A percentile compares a stretch with the other conserved stretches of the same genome.
Conservation (phyloP, 2,888 invertebrate species). For the Clostera curtula region DNA sequence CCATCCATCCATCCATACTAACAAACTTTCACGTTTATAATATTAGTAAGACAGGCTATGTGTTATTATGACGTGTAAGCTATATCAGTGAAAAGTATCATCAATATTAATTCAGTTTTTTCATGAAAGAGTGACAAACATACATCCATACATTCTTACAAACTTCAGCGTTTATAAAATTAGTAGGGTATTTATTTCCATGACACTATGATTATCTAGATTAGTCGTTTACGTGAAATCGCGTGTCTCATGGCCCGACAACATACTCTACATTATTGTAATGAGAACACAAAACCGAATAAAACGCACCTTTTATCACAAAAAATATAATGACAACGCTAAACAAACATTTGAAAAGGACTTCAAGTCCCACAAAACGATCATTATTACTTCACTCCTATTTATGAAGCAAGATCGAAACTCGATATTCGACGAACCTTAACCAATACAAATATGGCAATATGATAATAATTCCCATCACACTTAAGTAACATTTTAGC, state of each 20-base stretch:
- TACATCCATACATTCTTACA: no score
- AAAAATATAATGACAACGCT: conserved; percentile 8
- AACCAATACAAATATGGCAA: conserved; percentile 15
- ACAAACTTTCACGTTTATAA: no score
- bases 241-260: conserved; percentile 25
- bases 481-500: conserved; percentile 16
- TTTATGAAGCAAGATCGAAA: conserved; percentile 6
- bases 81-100: no score
- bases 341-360: conserved; percentile 13
- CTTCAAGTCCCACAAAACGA: conserved; percentile 8
- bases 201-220: no score
- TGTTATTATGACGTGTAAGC: no score
- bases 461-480: conserved; percentile 20
- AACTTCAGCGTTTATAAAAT: no score
- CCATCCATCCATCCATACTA: no score
- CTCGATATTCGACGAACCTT: conserved; percentile 4
- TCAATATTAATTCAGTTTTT: no score
- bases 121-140: no score
- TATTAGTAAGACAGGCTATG: no score
- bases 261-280: conserved; percentile 12
- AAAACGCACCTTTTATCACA: conserved; percentile 17
- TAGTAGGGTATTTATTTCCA: no score
- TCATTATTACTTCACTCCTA: conserved; percentile 2
- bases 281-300: conserved; percentile 16
- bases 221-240: no score